Conservation (phyloP, 2,797 vertebrate species). For the Gymnopithys bicolor region DNA sequence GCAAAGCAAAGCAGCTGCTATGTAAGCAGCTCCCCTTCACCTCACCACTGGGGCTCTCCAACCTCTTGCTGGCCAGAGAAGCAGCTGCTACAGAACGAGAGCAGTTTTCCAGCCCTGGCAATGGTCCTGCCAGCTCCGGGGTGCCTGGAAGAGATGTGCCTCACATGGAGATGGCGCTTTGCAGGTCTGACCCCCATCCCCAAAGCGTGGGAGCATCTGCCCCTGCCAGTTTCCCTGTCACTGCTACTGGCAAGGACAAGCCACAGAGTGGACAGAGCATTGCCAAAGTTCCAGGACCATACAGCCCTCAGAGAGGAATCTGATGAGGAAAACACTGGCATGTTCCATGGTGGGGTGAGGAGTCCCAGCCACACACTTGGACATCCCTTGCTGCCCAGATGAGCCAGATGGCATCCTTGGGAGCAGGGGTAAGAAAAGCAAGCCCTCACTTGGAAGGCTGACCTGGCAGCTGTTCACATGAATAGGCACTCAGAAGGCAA, state of each 20-base stretch:
- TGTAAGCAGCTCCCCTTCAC: not conserved
- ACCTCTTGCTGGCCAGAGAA: not conserved
- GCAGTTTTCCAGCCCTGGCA: not conserved
- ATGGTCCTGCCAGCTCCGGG: not conserved
- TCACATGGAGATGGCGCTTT: fast-evolving
- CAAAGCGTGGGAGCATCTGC: not conserved
- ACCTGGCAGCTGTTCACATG: not conserved
- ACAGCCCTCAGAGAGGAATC: not conserved
- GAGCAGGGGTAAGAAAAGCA: not conserved
- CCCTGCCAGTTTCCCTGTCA: not conserved
- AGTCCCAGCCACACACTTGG: not conserved
- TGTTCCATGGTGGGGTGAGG: not conserved
- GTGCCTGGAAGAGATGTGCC: not conserved
- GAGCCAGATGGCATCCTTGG: not conserved
- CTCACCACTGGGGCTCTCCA: not conserved
- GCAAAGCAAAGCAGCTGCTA: not conserved
- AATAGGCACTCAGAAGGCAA: not conserved
- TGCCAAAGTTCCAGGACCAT: not conserved
- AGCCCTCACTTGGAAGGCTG: not conserved
- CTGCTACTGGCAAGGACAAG: fast-evolving
- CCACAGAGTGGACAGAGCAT: fast-evolving
- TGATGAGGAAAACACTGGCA: too few relatives aligned
- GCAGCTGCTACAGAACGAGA: not conserved
- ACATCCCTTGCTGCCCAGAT: not conserved
- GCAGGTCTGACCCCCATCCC: not conserved